Evolutionary conservation across 2,888 invertebrate species (phyloP).

Genomic region (Eilema sororculum): DNA sequence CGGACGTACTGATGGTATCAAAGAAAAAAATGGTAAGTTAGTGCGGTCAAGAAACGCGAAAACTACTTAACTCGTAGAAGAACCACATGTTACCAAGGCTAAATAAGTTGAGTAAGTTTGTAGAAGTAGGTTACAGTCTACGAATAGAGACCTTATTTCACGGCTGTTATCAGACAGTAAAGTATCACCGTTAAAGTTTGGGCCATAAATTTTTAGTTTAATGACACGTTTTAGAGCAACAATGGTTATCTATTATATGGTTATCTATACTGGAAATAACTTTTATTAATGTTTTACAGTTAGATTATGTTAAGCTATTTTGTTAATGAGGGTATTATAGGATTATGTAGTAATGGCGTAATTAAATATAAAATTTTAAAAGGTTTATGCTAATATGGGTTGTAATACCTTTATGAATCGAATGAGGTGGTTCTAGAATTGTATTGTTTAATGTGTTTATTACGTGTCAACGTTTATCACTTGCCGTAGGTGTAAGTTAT

Average conservation of each 20-base stretch:
- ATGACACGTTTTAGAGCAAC: background rate
- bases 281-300: constrained; percentile 18
- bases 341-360: constrained; percentile 10
- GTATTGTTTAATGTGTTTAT: constrained; percentile 14
- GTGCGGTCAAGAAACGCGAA: constrained; percentile 37
- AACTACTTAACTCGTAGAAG: constrained; percentile 18
- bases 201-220: background rate
- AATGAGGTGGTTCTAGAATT: constrained; percentile 8
- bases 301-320: constrained; percentile 7
- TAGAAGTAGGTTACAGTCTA: constrained; percentile 25
- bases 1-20: constrained; percentile 68
- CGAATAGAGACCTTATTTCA: background rate
- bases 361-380: constrained; percentile 21
- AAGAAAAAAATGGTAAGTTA: constrained; percentile 64
- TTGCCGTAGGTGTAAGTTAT: background rate
- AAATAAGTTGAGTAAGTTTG: background rate
- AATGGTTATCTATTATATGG: background rate
- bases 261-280: constrained; percentile 32
- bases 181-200: background rate
- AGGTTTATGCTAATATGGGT: constrained; percentile 22
- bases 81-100: background rate
- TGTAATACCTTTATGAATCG: constrained; percentile 15
- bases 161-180: background rate
- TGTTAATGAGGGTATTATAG: constrained; percentile 21
- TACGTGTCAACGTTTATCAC: constrained; percentile 5